phyloP scores from a whole-genome alignment of 2,113 vertebrate genomes.

The Girardinichthys multiradiatus region DNA sequence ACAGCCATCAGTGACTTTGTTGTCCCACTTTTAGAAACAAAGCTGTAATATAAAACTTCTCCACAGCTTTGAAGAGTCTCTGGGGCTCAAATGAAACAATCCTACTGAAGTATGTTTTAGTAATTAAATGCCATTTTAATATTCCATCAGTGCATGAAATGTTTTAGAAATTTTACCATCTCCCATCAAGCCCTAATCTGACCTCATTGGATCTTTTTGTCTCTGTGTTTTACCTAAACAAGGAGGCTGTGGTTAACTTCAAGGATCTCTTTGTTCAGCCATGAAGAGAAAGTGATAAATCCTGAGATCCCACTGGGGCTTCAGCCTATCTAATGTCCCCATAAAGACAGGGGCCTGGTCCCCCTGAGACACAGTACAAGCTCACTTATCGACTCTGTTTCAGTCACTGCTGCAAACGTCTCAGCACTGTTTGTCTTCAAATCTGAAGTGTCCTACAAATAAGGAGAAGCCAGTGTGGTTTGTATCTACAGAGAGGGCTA shows the following conservation, averaged over 20 bases:
- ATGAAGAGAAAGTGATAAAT: conserved; percentile 66
- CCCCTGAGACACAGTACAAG: background rate
- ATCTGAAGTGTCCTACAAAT: background rate
- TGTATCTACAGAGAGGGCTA: conserved; percentile 2
- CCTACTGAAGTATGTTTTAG: no score
- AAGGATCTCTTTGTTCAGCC: conserved; percentile 37
- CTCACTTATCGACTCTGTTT: conserved; percentile 19
- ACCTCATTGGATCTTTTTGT: conserved; percentile 37
- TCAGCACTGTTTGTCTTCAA: background rate
- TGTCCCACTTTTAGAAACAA: no score
- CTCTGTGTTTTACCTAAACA: conserved; percentile 33
- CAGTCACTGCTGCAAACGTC: no score
- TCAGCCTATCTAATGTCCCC: conserved; percentile 42
- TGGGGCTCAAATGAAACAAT: no score
- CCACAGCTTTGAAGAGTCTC: no score
- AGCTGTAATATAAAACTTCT: no score
- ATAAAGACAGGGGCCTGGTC: conserved; percentile 6
- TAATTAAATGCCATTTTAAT: no score
- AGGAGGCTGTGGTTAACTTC: conserved; percentile 41
- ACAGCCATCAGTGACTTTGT: no score
- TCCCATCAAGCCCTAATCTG: background rate
- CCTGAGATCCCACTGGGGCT: conserved; percentile 10
- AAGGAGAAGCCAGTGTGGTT: background rate
- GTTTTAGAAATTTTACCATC: no score
- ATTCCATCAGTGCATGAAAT: no score